Evolutionary conservation across 2,113 vertebrate species (phyloP).

Genomic region (Pristiophorus japonicus): DNA sequence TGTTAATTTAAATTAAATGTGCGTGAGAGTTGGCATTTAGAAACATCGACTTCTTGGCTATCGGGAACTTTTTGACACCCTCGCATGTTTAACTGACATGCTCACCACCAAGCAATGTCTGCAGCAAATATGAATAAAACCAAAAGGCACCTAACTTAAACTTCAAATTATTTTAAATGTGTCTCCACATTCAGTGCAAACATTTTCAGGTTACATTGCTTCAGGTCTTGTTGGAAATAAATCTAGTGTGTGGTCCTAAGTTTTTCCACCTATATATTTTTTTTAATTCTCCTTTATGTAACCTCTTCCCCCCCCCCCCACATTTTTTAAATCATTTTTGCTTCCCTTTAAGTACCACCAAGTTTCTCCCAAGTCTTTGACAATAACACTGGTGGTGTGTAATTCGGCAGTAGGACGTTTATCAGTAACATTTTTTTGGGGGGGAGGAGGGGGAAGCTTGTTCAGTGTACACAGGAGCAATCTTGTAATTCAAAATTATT

Average conservation of each 20-base stretch:
- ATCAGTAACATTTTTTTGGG: neutral
- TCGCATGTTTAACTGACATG: neutral
- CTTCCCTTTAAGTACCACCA: neutral
- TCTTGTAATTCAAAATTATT: neutral
- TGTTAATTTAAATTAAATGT: neutral
- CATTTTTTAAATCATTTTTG: neutral
- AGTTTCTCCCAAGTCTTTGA: neutral
- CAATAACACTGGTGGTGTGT: no score
- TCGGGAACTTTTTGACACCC: neutral
- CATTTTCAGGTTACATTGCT: neutral
- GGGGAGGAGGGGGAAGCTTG: no score
- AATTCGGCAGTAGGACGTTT: neutral
- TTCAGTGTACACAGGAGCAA: neutral
- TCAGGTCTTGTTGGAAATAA: neutral
- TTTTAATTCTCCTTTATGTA: neutral
- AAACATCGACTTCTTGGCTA: neutral
- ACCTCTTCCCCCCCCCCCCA: no score
- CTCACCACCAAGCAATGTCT: neutral
- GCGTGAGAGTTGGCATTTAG: neutral
- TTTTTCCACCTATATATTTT: neutral
- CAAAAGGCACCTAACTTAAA: neutral
- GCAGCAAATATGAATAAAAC: neutral
- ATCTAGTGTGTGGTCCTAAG: neutral
- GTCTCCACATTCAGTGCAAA: neutral
- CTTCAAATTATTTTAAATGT: neutral